Conservation (phyloP, 2,888 invertebrate genomes). For the Clanis bilineata region DNA sequence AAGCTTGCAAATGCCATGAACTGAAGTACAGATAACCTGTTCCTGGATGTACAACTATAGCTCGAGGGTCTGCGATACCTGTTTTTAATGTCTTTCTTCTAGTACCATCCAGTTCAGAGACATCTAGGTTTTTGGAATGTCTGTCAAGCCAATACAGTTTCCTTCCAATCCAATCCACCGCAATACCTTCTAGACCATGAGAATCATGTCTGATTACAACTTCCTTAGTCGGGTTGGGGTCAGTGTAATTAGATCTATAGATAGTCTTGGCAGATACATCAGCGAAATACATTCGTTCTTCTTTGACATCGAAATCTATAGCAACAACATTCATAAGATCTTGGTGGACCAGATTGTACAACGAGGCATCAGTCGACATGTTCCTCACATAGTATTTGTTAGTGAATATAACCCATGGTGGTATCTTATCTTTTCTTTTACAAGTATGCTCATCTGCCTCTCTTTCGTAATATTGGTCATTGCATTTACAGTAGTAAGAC, state of each 20-base stretch:
- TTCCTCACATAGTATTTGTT: conserved; percentile 99
- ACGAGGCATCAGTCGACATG: conserved; percentile 93
- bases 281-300: conserved; percentile 95
- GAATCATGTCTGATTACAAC: conserved; percentile 95
- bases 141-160: conserved; percentile 99
- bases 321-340: conserved; percentile 98
- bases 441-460: conserved; percentile 94
- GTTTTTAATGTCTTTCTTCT: conserved; percentile 94
- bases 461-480: conserved; percentile 94
- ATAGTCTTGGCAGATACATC: conserved; percentile 98
- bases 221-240: conserved; percentile 86
- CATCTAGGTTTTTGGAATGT: conserved; percentile 96
- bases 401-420: conserved; percentile 96
- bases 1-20: conserved; percentile 97
- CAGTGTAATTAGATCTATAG: conserved; percentile 86
- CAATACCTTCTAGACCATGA: conserved; percentile 98
- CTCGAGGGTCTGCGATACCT: conserved; percentile 96
- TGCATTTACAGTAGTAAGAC: conserved; percentile 97
- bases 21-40: conserved; percentile 96
- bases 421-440: conserved; percentile 90
- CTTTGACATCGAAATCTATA: conserved; percentile 94
- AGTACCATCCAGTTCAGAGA: conserved; percentile 95
- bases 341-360: conserved; percentile 94
- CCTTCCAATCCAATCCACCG: conserved; percentile 97
- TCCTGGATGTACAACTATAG: conserved; percentile 96